Base-by-base conservation (phyloP, 2,797 vertebrate species). In the Ptychobarbus kaznakovi region DNA sequence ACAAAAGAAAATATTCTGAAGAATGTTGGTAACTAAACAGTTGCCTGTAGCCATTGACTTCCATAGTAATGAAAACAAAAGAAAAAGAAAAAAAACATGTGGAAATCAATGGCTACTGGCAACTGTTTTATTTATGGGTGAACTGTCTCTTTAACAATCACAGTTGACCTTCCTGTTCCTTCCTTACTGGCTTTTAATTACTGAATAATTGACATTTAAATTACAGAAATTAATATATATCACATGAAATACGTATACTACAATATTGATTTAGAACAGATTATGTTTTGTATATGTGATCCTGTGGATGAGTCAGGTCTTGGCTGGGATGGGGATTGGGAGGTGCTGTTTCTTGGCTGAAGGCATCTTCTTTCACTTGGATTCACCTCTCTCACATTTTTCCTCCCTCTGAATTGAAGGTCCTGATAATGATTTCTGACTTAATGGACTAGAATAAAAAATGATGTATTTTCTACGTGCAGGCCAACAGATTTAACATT, bases 351-450 rank as follows among this genome's bases (percentile, higher is more conserved):
- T 44, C 25, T 61, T 72, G 68, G 68, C 68, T 44, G 11, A 72
- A 56, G 32, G 35, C 11, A 73, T 32, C 53, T 40, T 72, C 68
- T 44, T 72, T 72, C 16, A 58, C 35, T 82, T 61, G 18, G 38
- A 82, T 82, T 72, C 61, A 73, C 73, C 68, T 61, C 8, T 53
- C n/a, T 82, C 11, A 81, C 80, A 38, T 73, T 72, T 61, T 44
- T 82, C 35, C 38, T 22, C 9, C 38, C 35, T 72, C 11, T 72
- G 15, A 72, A 56, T 46, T 11, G 5, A 56, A 56, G 15, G 35
- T 20, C 49, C 49, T 42, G 80, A 72, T 73, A 82, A 82, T 40
- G 38, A 7, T 32, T 61, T 72, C 68, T 61, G 80, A 82, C 68
- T 58, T 77, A 76, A 76, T 56, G 35, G 20, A 13, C 51, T 40